These are phyloP conservation scores for Ptychodera flava DNA, from an alignment of 35 echinoderm and acorn worm species.

Conservation along the genomic window DNA sequence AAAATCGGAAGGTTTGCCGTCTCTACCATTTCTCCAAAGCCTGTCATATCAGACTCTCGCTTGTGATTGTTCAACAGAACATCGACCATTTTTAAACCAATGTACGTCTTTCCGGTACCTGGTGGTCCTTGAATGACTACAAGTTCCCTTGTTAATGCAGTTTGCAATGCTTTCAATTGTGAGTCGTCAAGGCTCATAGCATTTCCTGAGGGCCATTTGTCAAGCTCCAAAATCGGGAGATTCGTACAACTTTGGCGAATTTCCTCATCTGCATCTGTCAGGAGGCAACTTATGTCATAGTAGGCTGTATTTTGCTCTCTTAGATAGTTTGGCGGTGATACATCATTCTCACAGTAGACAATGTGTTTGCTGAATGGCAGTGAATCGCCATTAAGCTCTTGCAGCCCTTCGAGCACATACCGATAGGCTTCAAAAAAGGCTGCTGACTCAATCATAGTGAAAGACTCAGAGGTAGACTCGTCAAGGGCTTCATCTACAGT, in stretches of 20 bases:
- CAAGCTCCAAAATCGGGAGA: not conserved
- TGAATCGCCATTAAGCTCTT: constrained; percentile 43
- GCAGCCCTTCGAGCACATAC: constrained; percentile 66
- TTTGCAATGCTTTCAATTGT: constrained; percentile 60
- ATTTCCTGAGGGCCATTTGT: constrained; percentile 29
- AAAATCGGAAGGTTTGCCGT: constrained; percentile 28
- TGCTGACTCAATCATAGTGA: constrained; percentile 82
- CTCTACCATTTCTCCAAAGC: not conserved
- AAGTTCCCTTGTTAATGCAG: constrained; percentile 73
- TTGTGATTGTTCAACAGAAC: constrained; percentile 56
- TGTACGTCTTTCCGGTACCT: constrained; percentile 93
- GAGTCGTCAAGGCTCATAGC: constrained; percentile 55
- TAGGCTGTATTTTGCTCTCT: constrained; percentile 4
- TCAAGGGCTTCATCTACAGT: constrained; percentile 4
- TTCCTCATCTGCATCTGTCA: not conserved
- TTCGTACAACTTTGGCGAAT: not conserved
- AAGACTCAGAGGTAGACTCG: not conserved
- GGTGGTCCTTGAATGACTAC: constrained; percentile 91
- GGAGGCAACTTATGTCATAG: constrained; percentile 37
- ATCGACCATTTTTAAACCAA: constrained; percentile 85
- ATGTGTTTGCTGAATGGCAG: constrained; percentile 75
- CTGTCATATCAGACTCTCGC: not conserved
- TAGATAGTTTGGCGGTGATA: constrained; percentile 51
- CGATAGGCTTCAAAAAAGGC: constrained; percentile 96
- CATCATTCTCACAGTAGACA: constrained; percentile 22